Evolutionary conservation across 1,140 invertebrate species (phyloP).

Genomic region (Dolichoris vasculosae): DNA sequence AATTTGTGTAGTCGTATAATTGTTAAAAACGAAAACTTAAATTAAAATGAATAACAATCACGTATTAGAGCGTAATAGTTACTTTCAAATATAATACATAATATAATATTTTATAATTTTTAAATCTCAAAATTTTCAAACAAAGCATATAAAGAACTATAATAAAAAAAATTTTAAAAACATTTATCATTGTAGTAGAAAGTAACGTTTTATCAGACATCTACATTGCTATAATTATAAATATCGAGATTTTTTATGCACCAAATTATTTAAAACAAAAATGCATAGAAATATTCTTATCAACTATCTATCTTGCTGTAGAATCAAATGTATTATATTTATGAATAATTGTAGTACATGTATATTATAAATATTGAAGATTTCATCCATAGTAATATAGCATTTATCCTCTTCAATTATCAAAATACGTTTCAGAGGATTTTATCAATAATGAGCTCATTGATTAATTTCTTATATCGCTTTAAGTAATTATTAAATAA

Average conservation of each 20-base stretch:
- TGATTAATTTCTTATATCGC: slow-evolving; percentile 63
- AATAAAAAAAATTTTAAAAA: slow-evolving; percentile 24
- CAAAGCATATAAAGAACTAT: not conserved
- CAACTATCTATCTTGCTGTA: slow-evolving; percentile 31
- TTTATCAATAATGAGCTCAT: slow-evolving; percentile 65
- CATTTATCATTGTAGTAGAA: not conserved
- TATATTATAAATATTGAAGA: not conserved
- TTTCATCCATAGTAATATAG: not conserved
- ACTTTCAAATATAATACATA: not conserved
- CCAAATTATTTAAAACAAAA: too few relatives aligned
- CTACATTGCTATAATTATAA: too few relatives aligned
- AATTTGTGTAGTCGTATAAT: not conserved
- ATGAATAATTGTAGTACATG: not conserved
- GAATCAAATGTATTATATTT: slow-evolving; percentile 19
- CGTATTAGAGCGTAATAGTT: not conserved
- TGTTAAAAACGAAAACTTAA: not conserved
- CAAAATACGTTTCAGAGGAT: slow-evolving; percentile 59
- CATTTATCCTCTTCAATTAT: slow-evolving; percentile 11
- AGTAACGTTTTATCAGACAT: slow-evolving; percentile 3
- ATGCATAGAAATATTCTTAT: too few relatives aligned
- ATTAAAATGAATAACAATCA: not conserved
- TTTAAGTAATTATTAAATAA: not conserved
- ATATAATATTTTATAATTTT: not conserved
- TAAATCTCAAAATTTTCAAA: not conserved
- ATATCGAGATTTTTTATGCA: too few relatives aligned